Conservation (phyloP, 2,888 invertebrate genomes). For the Petrophora chlorosata region DNA sequence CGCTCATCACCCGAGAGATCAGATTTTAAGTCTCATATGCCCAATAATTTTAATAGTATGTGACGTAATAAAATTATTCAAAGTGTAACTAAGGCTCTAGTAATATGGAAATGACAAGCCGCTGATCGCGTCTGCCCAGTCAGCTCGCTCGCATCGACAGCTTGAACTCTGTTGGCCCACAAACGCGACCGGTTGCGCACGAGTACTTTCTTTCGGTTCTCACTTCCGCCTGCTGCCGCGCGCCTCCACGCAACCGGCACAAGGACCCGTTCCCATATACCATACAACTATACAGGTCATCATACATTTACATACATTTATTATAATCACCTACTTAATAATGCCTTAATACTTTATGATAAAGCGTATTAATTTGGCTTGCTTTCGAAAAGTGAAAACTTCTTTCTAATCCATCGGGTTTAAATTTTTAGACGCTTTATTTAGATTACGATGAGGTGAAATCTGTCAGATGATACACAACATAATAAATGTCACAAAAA, state of each 20-base stretch:
- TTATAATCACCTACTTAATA: conserved; percentile 20
- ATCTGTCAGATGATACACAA: conserved; percentile 19
- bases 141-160: conserved; percentile 24
- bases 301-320: conserved; percentile 35
- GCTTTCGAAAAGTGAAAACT: conserved; percentile 40
- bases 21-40: no score
- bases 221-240: conserved; percentile 76
- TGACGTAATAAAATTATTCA: no score
- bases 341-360: conserved; percentile 19
- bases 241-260: conserved; percentile 75
- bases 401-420: conserved; percentile 21
- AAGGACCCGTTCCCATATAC: conserved; percentile 61
- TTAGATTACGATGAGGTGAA: conserved; percentile 27
- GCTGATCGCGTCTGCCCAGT: conserved; percentile 12
- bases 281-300: conserved; percentile 34
- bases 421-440: conserved; percentile 21
- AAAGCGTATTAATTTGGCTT: conserved; percentile 33
- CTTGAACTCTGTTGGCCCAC: conserved; percentile 66
- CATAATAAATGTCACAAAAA: no score
- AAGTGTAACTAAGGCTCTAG: no score
- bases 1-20: no score
- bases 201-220: conserved; percentile 80
- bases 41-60: neutral
- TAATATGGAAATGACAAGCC: conserved; percentile 3
- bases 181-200: conserved; percentile 72